Evolutionary conservation across 2,797 vertebrate species (phyloP).

Genomic region (Discoglossus pictus): DNA sequence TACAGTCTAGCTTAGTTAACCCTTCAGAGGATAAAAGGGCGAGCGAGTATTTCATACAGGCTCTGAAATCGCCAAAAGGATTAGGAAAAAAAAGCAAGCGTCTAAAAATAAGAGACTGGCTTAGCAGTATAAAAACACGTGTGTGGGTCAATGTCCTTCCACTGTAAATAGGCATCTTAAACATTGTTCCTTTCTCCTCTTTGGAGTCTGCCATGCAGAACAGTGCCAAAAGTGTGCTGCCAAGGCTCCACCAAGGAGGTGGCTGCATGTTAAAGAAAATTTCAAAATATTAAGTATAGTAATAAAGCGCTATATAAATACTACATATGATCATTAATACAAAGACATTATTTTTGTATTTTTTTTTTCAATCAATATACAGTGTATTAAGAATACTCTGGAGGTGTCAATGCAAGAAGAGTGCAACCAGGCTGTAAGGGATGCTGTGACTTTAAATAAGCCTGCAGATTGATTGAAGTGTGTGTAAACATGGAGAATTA

Average conservation of each 20-base stretch:
- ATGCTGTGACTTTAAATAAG: slow-evolving; percentile 95
- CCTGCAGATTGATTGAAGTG: slow-evolving; percentile 94
- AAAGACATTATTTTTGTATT: slow-evolving; percentile 34
- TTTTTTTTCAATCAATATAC: slow-evolving; percentile 48
- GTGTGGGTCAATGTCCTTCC: slow-evolving; percentile 29
- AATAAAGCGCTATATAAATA: slow-evolving; percentile 53
- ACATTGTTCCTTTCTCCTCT: slow-evolving; percentile 39
- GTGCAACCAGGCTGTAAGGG: slow-evolving; percentile 69
- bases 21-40: slow-evolving; percentile 15
- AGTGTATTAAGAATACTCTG: slow-evolving; percentile 47
- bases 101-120: slow-evolving; percentile 29
- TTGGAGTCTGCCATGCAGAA: slow-evolving; percentile 29
- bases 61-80: slow-evolving; percentile 29
- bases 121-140: slow-evolving; percentile 23
- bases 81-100: slow-evolving; percentile 38
- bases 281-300: slow-evolving; percentile 27
- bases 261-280: slow-evolving; percentile 21
- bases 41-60: slow-evolving; percentile 1
- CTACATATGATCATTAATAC: slow-evolving; percentile 50
- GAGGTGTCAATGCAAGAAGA: slow-evolving; percentile 47
- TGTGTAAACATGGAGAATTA: slow-evolving; percentile 93
- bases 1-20: slow-evolving; percentile 32
- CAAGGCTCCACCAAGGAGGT: slow-evolving; percentile 14
- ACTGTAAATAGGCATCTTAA: slow-evolving; percentile 36
- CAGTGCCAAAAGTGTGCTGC: slow-evolving; percentile 44